phyloP scores from a whole-genome alignment of 2,888 invertebrate genomes.

The Ypsolopha sequella region DNA sequence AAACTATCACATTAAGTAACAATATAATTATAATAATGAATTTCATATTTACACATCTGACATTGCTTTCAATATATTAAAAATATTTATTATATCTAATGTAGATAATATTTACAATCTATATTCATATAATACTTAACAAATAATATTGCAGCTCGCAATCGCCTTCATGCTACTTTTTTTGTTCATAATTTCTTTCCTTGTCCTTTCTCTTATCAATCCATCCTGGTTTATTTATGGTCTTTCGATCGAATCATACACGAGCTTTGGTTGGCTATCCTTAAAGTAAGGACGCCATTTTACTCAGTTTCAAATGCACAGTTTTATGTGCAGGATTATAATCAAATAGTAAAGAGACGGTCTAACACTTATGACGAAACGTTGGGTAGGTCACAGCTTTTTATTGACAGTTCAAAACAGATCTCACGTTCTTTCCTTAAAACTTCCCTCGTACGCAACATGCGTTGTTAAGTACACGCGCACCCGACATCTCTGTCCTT shows the following conservation, averaged over 20 bases:
- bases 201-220: background rate
- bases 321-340: too few species aligned
- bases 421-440: too few species aligned
- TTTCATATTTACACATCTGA: conserved; percentile 50
- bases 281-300: too few species aligned
- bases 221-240: too few species aligned
- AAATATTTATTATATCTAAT: conserved; percentile 20
- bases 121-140: conserved; percentile 46
- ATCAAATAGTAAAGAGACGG: too few species aligned
- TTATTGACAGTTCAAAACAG: too few species aligned
- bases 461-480: background rate
- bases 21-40: conserved; percentile 33
- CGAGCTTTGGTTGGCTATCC: too few species aligned
- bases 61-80: conserved; percentile 50
- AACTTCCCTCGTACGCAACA: too few species aligned
- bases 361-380: too few species aligned
- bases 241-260: too few species aligned
- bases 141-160: conserved; percentile 60
- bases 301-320: too few species aligned
- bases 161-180: conserved; percentile 5
- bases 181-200: background rate
- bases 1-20: conserved; percentile 59
- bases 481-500: background rate
- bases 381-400: too few species aligned
- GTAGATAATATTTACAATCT: conserved; percentile 24